Evolutionary conservation across 2,888 invertebrate genomes (phyloP).

Genomic region (Lymantria dispar): DNA sequence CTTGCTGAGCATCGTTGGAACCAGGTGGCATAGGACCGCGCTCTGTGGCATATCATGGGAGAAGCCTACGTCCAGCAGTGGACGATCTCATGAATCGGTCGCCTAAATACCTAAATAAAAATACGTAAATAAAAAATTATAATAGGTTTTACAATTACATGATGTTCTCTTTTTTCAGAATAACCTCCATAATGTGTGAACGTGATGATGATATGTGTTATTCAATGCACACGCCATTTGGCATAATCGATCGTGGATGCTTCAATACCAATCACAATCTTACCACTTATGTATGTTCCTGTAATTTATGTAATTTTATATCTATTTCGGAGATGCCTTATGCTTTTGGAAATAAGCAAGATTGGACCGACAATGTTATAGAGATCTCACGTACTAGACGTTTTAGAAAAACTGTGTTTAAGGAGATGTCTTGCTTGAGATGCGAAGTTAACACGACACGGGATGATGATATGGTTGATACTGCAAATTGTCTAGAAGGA

Average conservation of each 20-base stretch:
- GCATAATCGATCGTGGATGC: slow-evolving; percentile 65
- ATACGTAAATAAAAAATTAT: too few species aligned
- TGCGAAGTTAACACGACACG: slow-evolving; percentile 57
- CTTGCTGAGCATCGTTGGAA: too few species aligned
- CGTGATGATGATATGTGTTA: slow-evolving; percentile 58
- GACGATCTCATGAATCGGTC: too few species aligned
- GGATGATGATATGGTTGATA: slow-evolving; percentile 34
- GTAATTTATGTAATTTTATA: slow-evolving; percentile 68
- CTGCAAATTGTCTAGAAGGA: slow-evolving; percentile 58
- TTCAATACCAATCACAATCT: slow-evolving; percentile 54
- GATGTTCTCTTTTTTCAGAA: slow-evolving; percentile 38
- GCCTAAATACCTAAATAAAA: too few species aligned
- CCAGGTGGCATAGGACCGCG: too few species aligned
- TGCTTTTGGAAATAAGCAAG: slow-evolving; percentile 50
- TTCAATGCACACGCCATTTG: slow-evolving; percentile 67
- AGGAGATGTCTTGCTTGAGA: slow-evolving; percentile 61
- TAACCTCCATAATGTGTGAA: slow-evolving; percentile 49
- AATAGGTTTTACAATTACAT: too few species aligned
- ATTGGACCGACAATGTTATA: slow-evolving; percentile 62
- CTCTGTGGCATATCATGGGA: too few species aligned
- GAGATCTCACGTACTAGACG: slow-evolving; percentile 55
- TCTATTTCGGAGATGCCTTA: slow-evolving; percentile 63
- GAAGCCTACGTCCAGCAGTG: too few species aligned
- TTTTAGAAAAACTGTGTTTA: slow-evolving; percentile 56
- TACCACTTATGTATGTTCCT: slow-evolving; percentile 61